A percentile compares a stretch with the other conserved stretches of the same genome.
Conservation (phyloP, 2,888 invertebrate species). For the Lochmaea crataegi region DNA sequence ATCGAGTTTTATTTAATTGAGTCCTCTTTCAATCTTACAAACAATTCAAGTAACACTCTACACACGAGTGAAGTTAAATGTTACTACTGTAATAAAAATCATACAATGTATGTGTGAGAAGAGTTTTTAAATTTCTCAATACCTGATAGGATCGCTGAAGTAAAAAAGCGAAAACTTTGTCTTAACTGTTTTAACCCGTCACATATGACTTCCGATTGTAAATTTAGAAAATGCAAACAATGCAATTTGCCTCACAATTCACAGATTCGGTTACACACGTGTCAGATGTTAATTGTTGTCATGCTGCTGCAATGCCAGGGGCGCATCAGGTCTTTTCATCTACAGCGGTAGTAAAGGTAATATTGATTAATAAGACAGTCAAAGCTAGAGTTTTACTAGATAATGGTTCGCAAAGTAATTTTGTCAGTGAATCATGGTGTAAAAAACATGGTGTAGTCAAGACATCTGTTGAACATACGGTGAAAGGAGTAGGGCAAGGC, state of each 20-base stretch:
- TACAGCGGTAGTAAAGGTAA: slow-evolving; percentile 19
- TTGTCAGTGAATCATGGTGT: slow-evolving; percentile 13
- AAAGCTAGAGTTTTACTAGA: slow-evolving; percentile 12
- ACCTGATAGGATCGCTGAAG: slow-evolving; percentile 20
- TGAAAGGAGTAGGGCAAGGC: slow-evolving; percentile 19
- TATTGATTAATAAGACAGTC: neutral
- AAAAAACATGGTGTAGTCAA: slow-evolving; percentile 14
- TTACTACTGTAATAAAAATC: slow-evolving; percentile 26
- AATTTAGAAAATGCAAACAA: no score
- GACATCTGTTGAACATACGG: slow-evolving; percentile 4
- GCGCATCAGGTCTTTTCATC: slow-evolving; percentile 20
- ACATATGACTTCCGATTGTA: neutral
- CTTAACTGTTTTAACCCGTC: slow-evolving; percentile 27
- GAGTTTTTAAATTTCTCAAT: slow-evolving; percentile 30
- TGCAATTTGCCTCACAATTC: no score
- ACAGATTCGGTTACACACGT: no score
- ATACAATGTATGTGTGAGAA: slow-evolving; percentile 22
- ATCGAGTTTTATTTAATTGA: no score
- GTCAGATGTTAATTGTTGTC: no score
- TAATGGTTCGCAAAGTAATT: slow-evolving; percentile 28
- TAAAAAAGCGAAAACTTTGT: slow-evolving; percentile 32
- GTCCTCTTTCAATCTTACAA: no score
- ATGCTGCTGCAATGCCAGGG: slow-evolving; percentile 8
- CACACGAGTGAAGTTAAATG: slow-evolving; percentile 10
- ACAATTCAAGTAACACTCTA: slow-evolving; percentile 9